A percentile compares a stretch with the other conserved stretches of the same genome.
Conservation (phyloP, 2,113 vertebrate species). For the Acanthochromis polyacanthus region DNA sequence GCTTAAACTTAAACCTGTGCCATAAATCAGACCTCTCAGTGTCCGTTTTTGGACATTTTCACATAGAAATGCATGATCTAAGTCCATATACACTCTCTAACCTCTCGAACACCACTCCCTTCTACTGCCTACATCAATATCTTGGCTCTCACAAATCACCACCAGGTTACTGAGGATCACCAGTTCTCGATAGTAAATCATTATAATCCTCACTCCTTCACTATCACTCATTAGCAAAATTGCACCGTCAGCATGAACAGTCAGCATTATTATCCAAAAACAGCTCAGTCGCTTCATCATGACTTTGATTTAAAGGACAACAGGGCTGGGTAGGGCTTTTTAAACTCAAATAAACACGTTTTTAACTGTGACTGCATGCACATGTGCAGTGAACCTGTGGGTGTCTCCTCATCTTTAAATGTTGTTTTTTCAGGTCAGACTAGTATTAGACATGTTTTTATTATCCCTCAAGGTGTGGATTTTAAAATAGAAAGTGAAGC, state of each 20-base stretch:
- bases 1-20: background rate
- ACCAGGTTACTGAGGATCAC: conserved; percentile 49
- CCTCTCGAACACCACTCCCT: background rate
- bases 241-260: conserved; percentile 40
- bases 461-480: conserved; percentile 7
- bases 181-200: conserved; percentile 42
- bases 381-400: background rate
- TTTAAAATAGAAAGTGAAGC: conserved; percentile 36
- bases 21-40: no score
- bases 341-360: no score
- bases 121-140: conserved; percentile 16
- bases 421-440: conserved; percentile 47
- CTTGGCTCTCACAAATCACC: conserved; percentile 27
- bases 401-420: conserved; percentile 8
- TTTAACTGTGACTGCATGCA: background rate
- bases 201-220: conserved; percentile 20
- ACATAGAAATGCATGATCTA: background rate
- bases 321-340: background rate
- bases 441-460: conserved; percentile 1
- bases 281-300: conserved; percentile 15
- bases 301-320: conserved; percentile 35
- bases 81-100: background rate
- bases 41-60: background rate
- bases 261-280: conserved; percentile 32
- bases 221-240: conserved; percentile 54